phyloP scores from a whole-genome alignment of 2,888 invertebrate species.

The Scelioninae gen. 2 region DNA sequence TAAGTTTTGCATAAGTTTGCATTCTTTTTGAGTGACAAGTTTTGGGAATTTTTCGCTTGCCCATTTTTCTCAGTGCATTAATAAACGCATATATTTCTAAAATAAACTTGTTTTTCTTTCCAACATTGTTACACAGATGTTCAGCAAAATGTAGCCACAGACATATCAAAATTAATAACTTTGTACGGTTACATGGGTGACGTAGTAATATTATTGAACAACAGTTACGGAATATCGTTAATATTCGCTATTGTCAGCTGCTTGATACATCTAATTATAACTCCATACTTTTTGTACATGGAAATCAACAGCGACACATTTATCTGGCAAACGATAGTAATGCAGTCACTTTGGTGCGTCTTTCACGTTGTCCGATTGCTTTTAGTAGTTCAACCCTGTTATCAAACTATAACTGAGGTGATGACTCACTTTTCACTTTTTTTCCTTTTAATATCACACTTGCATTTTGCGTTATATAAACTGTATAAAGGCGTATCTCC shows the following conservation, averaged over 20 bases:
- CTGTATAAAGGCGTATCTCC: too few species aligned
- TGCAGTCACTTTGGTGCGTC: slow-evolving; percentile 79
- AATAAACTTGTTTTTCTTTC: slow-evolving; percentile 3
- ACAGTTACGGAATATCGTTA: slow-evolving; percentile 77
- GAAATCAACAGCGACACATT: slow-evolving; percentile 76
- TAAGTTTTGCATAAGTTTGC: too few species aligned
- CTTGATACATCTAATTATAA: slow-evolving; percentile 79
- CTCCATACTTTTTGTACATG: slow-evolving; percentile 79
- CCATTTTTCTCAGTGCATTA: too few species aligned
- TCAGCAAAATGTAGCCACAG: slow-evolving; percentile 67
- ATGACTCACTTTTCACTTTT: slow-evolving; percentile 22
- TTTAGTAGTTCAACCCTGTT: slow-evolving; percentile 79
- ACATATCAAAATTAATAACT: slow-evolving; percentile 76
- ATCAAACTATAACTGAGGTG: slow-evolving; percentile 78
- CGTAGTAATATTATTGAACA: slow-evolving; percentile 76
- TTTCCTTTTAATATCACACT: neutral
- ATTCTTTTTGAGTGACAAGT: too few species aligned
- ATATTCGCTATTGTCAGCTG: slow-evolving; percentile 78
- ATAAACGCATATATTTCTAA: too few species aligned
- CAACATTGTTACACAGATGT: slow-evolving; percentile 56
- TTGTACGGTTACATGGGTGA: slow-evolving; percentile 78
- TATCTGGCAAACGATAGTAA: slow-evolving; percentile 76
- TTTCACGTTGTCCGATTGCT: slow-evolving; percentile 78
- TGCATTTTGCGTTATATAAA: neutral
- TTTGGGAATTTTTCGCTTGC: too few species aligned